Percentiles rank a stretch among this genome's conserved stretches.
These are phyloP conservation scores for Spisula subtruncata DNA, from an alignment of 2,888 invertebrate genomes.

Conservation along the genomic window DNA sequence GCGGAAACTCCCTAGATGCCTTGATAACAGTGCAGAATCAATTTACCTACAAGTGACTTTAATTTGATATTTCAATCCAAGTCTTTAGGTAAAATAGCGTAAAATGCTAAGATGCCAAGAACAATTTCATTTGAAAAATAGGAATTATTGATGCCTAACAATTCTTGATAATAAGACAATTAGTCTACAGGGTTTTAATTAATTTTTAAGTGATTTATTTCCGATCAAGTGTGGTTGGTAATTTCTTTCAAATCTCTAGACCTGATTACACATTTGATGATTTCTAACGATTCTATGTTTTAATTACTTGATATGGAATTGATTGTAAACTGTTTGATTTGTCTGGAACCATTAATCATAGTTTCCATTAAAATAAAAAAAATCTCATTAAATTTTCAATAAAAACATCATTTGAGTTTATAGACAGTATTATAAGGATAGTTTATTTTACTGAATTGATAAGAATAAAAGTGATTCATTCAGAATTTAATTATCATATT, in stretches of 20 bases:
- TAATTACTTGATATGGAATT: background rate
- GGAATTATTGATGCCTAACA: background rate
- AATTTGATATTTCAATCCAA: too few relatives aligned
- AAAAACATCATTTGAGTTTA: background rate
- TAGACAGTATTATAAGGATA: background rate
- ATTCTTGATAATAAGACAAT: background rate
- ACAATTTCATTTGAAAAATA: background rate
- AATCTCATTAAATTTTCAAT: background rate
- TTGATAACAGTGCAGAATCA: too few relatives aligned
- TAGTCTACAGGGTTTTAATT: background rate
- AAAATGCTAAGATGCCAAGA: background rate
- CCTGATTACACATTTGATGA: background rate
- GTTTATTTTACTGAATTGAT: background rate
- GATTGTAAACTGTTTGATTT: background rate
- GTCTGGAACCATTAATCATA: background rate
- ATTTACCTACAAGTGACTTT: too few relatives aligned
- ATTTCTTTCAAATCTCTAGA: background rate
- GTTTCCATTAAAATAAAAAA: background rate
- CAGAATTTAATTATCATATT: background rate
- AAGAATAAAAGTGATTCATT: conserved; percentile 4
- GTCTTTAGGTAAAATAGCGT: too few relatives aligned
- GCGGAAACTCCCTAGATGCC: background rate
- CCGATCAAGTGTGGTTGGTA: background rate
- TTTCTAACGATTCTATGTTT: background rate
- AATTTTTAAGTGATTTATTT: background rate